Percentiles rank a stretch among this genome's conserved stretches.
These are phyloP conservation scores for Rhamnusium bicolor DNA, from an alignment of 2,888 invertebrate species.

Conservation along the genomic window DNA sequence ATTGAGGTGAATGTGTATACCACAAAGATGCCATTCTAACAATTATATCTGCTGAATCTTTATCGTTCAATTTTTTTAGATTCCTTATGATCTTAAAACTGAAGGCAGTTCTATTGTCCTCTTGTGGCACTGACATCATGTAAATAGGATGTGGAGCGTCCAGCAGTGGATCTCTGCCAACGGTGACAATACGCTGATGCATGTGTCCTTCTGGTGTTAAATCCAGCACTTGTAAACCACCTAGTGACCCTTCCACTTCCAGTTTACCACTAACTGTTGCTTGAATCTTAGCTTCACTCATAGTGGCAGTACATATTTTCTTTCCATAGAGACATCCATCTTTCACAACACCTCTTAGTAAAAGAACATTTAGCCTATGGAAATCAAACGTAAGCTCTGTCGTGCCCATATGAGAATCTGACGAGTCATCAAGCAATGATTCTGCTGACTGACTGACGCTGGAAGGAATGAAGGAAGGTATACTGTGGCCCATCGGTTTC, in stretches of 20 bases:
- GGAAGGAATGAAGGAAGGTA: slow-evolving; percentile 61
- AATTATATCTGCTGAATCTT: slow-evolving; percentile 65
- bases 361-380: slow-evolving; percentile 89
- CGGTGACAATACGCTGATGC: slow-evolving; percentile 89
- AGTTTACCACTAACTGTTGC: slow-evolving; percentile 79
- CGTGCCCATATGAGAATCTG: slow-evolving; percentile 73
- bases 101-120: slow-evolving; percentile 71
- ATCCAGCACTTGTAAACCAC: slow-evolving; percentile 92
- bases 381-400: slow-evolving; percentile 94
- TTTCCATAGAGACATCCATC: slow-evolving; percentile 82
- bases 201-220: slow-evolving; percentile 87
- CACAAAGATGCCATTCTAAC: slow-evolving; percentile 91
- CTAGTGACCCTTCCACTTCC: slow-evolving; percentile 88
- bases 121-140: slow-evolving; percentile 65
- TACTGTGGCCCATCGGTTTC: slow-evolving; percentile 56
- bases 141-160: slow-evolving; percentile 70
- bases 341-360: slow-evolving; percentile 83
- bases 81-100: slow-evolving; percentile 72
- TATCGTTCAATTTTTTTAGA: slow-evolving; percentile 48
- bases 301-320: slow-evolving; percentile 95
- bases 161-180: slow-evolving; percentile 83
- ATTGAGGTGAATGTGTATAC: slow-evolving; percentile 93
- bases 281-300: slow-evolving; percentile 92
- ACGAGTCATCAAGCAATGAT: slow-evolving; percentile 59
- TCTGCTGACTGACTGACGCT: slow-evolving; percentile 62